Conservation (phyloP, 2,797 vertebrate genomes). For the Pangasius krempfi region DNA sequence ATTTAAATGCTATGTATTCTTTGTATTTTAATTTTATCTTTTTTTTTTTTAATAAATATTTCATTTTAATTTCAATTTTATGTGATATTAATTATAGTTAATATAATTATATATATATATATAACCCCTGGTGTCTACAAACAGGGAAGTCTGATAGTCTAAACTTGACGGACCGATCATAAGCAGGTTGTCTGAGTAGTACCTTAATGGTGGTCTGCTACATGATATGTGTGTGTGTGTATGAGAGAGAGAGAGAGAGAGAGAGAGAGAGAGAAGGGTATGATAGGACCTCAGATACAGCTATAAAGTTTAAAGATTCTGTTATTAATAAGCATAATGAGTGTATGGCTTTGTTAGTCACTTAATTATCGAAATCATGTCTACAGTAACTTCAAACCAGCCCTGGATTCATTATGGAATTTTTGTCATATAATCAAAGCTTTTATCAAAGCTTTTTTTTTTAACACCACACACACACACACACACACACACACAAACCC, state of each 20-base stretch:
- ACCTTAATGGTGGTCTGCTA: not conserved
- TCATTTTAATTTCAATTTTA: too few relatives aligned
- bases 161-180: not conserved
- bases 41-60: too few relatives aligned
- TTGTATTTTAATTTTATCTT: too few relatives aligned
- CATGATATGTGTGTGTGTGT: not conserved
- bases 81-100: too few relatives aligned
- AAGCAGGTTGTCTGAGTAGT: not conserved
- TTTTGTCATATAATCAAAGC: not conserved
- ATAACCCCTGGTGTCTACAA: too few relatives aligned
- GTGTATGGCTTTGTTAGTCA: not conserved
- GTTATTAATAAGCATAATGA: not conserved
- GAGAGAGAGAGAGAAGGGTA: not conserved
- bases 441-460: not conserved
- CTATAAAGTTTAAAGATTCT: not conserved
- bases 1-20: too few relatives aligned
- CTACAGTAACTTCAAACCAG: not conserved
- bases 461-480: not conserved
- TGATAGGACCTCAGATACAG: not conserved
- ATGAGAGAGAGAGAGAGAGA: too few relatives aligned
- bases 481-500: conserved; percentile 35
- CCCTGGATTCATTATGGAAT: not conserved
- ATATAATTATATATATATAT: too few relatives aligned
- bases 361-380: not conserved
- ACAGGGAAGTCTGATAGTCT: not conserved